Conservation (phyloP, 2,797 vertebrate genomes). For the Sciurus carolinensis region DNA sequence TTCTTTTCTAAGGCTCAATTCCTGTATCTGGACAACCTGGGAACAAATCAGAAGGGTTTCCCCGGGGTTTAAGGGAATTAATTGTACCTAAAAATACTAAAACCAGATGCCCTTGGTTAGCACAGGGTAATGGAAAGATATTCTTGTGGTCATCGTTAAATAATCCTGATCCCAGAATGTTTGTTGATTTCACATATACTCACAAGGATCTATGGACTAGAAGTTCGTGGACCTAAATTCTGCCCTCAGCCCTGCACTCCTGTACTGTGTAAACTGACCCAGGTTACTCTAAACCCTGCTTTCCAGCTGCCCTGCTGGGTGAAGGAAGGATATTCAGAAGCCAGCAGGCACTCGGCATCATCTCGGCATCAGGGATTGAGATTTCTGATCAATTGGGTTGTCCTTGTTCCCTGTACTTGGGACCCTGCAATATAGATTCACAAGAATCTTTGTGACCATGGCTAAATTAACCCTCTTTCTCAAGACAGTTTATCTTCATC, state of each 20-base stretch:
- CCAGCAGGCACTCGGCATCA: accelerated
- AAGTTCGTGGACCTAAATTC: neutral
- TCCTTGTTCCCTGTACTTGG: neutral
- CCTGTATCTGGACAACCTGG: neutral
- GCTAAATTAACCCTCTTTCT: neutral
- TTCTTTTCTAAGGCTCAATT: neutral
- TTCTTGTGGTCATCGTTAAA: neutral
- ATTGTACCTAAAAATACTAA: neutral
- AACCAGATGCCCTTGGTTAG: neutral
- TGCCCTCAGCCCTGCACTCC: neutral
- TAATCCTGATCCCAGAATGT: neutral
- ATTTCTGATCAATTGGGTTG: neutral
- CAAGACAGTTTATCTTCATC: neutral
- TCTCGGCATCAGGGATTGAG: too few relatives aligned
- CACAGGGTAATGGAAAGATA: neutral
- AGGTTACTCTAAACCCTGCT: neutral
- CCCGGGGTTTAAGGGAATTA: conserved; percentile 36
- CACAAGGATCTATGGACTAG: conserved; percentile 27
- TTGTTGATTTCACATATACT: neutral
- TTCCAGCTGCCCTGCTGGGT: neutral
- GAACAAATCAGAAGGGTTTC: neutral
- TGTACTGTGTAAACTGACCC: neutral
- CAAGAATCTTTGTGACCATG: neutral
- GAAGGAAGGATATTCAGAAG: neutral
- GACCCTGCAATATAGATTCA: neutral